Evolutionary conservation across 1,140 invertebrate genomes (phyloP).

Genomic region (Penaeus chinensis): DNA sequence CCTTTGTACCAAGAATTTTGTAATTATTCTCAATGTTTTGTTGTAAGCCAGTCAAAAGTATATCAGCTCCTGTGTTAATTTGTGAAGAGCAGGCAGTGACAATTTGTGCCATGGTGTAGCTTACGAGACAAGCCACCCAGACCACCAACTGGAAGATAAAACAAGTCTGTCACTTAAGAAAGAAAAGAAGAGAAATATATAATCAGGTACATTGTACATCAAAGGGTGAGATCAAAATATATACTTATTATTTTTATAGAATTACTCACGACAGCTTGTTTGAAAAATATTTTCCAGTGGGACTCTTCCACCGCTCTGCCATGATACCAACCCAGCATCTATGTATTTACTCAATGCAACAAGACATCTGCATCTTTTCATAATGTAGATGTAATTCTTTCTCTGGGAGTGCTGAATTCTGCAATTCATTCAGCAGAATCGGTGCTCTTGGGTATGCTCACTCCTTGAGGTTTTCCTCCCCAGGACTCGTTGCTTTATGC

Average conservation of each 20-base stretch:
- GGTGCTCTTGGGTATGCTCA: too few species aligned
- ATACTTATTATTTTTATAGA: too few species aligned
- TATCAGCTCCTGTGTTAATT: slow-evolving; percentile 26
- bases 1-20: background rate
- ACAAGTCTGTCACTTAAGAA: slow-evolving; percentile 22
- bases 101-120: slow-evolving; percentile 35
- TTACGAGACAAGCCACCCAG: slow-evolving; percentile 36
- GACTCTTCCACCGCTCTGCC: slow-evolving; percentile 18
- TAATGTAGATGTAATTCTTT: background rate
- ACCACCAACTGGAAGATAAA: slow-evolving; percentile 26
- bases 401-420: background rate
- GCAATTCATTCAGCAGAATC: background rate
- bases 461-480: slow-evolving; percentile 12
- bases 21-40: slow-evolving; percentile 19
- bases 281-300: background rate
- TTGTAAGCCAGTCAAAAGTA: background rate
- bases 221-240: too few species aligned
- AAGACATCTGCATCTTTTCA: too few species aligned
- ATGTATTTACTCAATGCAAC: too few species aligned
- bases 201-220: too few species aligned
- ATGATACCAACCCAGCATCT: slow-evolving; percentile 21
- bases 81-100: slow-evolving; percentile 38
- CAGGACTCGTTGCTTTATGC: slow-evolving; percentile 28
- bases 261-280: background rate
- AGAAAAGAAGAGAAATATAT: too few species aligned